Evolutionary conservation across 2,113 vertebrate genomes (phyloP).

Genomic region (Paralichthys olivaceus): DNA sequence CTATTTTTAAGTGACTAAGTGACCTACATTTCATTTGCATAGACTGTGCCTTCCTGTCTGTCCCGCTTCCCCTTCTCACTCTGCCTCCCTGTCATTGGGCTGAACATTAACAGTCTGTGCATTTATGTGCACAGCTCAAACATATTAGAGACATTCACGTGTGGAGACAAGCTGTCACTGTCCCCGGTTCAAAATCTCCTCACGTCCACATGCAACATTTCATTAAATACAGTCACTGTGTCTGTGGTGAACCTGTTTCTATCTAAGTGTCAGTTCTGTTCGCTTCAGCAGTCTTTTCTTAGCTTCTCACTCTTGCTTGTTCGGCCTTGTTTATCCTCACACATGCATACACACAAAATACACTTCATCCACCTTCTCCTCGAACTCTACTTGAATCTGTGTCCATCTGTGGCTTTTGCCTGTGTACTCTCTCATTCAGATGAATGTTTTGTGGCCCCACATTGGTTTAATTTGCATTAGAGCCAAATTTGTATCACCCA

Average conservation of each 20-base stretch:
- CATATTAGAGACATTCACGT: not conserved
- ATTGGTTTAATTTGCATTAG: not conserved
- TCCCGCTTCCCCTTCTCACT: not conserved
- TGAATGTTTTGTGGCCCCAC: constrained; percentile 24
- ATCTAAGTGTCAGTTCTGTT: not conserved
- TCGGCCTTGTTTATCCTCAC: too few species aligned
- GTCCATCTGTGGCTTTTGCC: constrained; percentile 3
- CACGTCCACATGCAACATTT: too few species aligned
- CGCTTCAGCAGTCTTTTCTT: not conserved
- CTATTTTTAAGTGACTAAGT: constrained; percentile 11
- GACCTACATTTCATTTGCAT: constrained; percentile 59
- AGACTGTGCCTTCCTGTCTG: constrained; percentile 19
- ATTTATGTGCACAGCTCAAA: constrained; percentile 1
- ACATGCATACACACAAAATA: not conserved
- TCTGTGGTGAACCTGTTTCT: not conserved
- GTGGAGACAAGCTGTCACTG: too few species aligned
- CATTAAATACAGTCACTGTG: too few species aligned
- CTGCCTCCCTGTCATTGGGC: not conserved
- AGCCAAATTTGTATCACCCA: not conserved
- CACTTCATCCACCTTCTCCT: not conserved
- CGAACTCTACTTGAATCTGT: constrained; percentile 4
- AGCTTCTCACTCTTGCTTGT: too few species aligned
- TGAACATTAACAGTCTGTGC: not conserved
- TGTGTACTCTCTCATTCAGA: not conserved
- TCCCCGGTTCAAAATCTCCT: too few species aligned